phyloP scores from a whole-genome alignment of 1,140 invertebrate species.

The Cheumatopsyche charites region DNA sequence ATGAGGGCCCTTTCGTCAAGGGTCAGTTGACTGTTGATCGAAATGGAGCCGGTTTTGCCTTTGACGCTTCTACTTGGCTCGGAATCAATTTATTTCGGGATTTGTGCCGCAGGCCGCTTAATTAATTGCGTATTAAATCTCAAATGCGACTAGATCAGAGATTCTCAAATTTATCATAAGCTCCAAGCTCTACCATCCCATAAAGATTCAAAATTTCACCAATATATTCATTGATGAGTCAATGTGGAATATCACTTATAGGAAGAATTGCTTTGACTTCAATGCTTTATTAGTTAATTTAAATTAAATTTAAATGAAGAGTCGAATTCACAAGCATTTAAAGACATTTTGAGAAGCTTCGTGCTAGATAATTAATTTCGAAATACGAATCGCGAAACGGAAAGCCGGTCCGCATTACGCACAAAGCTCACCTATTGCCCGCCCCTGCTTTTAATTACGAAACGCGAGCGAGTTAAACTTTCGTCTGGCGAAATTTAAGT shows the following conservation, averaged over 20 bases:
- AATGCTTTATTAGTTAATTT: no score
- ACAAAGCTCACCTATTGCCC: conserved; percentile 27
- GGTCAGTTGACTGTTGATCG: conserved; percentile 11
- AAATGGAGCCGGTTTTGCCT: no score
- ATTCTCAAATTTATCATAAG: no score
- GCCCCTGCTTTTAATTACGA: conserved; percentile 7
- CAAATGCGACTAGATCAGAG: conserved; percentile 48
- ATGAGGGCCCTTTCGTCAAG: no score
- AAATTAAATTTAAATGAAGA: no score
- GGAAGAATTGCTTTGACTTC: no score
- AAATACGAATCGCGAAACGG: conserved; percentile 44
- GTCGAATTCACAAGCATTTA: no score
- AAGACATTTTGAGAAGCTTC: no score
- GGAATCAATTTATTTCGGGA: conserved; percentile 49
- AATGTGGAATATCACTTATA: no score
- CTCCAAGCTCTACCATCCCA: no score
- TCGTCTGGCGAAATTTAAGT: background rate
- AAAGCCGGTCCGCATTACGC: conserved; percentile 40
- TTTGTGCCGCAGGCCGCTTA: conserved; percentile 41
- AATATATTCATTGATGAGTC: no score
- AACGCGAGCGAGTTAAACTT: conserved; percentile 11
- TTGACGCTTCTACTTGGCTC: conserved; percentile 28
- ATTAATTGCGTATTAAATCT: conserved; percentile 49
- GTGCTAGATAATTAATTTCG: conserved; percentile 49
- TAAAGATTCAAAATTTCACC: no score